phyloP scores from a whole-genome alignment of 2,888 invertebrate species.

The Acleris laterana region DNA sequence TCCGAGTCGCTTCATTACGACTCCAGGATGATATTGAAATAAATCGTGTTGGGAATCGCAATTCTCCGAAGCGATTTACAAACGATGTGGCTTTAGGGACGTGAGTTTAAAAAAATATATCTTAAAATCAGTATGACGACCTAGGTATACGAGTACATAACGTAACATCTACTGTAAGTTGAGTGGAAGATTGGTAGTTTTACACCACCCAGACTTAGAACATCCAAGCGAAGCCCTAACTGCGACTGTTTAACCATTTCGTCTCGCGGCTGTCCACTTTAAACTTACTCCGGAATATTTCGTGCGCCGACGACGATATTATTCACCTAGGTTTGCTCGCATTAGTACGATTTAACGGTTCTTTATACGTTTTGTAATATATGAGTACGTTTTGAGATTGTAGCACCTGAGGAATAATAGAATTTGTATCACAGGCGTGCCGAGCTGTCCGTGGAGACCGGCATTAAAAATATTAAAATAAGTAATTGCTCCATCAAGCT shows the following conservation, averaged over 20 bases:
- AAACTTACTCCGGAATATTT: constrained; percentile 39
- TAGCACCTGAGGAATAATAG: constrained; percentile 46
- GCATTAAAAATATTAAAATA: constrained; percentile 79
- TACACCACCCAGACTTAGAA: too few species aligned
- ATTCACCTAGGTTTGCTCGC: constrained; percentile 10
- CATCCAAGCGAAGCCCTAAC: neutral
- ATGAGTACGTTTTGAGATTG: constrained; percentile 3
- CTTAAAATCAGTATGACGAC: neutral
- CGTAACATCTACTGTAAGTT: too few species aligned
- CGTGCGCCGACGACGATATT: constrained; percentile 5
- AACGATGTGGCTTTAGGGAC: constrained; percentile 1
- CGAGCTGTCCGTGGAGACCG: constrained; percentile 56
- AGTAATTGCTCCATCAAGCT: constrained; percentile 76
- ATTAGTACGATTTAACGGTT: constrained; percentile 10
- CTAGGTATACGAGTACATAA: too few species aligned
- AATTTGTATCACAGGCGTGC: constrained; percentile 60
- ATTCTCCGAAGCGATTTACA: constrained; percentile 6
- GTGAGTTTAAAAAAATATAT: neutral
- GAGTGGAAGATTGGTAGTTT: too few species aligned
- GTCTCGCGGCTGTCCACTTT: constrained; percentile 36
- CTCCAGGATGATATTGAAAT: constrained; percentile 32
- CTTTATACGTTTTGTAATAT: constrained; percentile 5
- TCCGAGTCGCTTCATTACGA: constrained; percentile 30
- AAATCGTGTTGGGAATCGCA: constrained; percentile 33
- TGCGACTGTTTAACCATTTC: constrained; percentile 14